Evolutionary conservation across 2,888 invertebrate species (phyloP).

Genomic region (Colostygia pectinataria): DNA sequence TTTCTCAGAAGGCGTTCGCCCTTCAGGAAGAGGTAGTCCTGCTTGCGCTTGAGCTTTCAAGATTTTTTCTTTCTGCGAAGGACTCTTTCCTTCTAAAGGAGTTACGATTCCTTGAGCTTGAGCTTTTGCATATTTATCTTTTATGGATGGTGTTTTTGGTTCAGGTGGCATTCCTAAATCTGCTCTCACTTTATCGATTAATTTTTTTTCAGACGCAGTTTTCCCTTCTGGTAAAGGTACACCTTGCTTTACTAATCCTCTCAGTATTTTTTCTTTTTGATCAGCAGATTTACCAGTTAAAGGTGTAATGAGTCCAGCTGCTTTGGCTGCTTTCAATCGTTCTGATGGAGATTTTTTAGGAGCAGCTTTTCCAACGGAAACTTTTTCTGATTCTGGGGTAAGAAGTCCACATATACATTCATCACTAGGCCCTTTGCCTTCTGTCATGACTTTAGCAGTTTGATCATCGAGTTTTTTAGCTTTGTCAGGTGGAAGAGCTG

Average conservation of each 20-base stretch:
- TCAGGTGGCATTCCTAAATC: background rate
- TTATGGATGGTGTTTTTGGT: background rate
- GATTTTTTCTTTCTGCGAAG: conserved; percentile 39
- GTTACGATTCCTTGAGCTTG: conserved; percentile 37
- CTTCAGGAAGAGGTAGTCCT: conserved; percentile 35
- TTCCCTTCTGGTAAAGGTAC: conserved; percentile 35
- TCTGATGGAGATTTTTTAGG: too few species aligned
- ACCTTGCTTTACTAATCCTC: conserved; percentile 27
- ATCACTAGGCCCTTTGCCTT: conserved; percentile 40
- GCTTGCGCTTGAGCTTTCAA: conserved; percentile 29
- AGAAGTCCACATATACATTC: conserved; percentile 42
- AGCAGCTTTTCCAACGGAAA: conserved; percentile 5
- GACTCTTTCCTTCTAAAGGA: conserved; percentile 44
- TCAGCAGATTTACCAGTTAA: conserved; percentile 34
- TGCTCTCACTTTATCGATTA: conserved; percentile 23
- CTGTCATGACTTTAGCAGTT: conserved; percentile 37
- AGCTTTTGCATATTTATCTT: conserved; percentile 31
- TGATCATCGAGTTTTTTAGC: conserved; percentile 22
- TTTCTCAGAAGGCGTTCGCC: conserved; percentile 31
- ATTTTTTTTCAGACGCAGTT: conserved; percentile 25
- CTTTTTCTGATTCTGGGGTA: conserved; percentile 32
- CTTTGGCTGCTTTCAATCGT: conserved; percentile 39
- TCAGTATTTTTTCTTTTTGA: conserved; percentile 40
- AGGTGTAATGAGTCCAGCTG: conserved; percentile 33
- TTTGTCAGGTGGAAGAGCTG: conserved; percentile 29